Percentiles rank a stretch among this genome's conserved stretches.
phyloP scores from a whole-genome alignment of 2,888 invertebrate species.

The Amiota minor region DNA sequence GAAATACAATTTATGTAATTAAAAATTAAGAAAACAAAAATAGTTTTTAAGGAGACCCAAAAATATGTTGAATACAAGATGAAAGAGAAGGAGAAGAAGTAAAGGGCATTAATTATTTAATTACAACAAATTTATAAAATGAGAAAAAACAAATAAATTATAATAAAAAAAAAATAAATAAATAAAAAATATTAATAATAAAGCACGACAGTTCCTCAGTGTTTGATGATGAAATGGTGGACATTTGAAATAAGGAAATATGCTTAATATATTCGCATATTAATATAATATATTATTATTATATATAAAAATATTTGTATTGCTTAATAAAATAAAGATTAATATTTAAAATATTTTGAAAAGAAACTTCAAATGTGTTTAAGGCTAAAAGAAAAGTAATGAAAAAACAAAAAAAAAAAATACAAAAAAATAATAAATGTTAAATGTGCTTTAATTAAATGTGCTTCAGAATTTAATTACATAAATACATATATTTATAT shows the following conservation, averaged over 20 bases:
- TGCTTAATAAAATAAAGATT: no score
- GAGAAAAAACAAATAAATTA: conserved; percentile 43
- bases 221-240: conserved; percentile 49
- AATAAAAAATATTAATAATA: conserved; percentile 48
- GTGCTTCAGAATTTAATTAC: conserved; percentile 59
- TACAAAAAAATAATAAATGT: conserved; percentile 47
- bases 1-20: conserved; percentile 28
- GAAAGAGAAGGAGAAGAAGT: background rate
- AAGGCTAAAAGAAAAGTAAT: conserved; percentile 25
- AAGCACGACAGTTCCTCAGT: conserved; percentile 69
- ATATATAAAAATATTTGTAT: conserved; percentile 26
- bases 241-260: conserved; percentile 32
- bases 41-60: background rate
- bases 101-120: background rate
- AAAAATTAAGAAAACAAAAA: background rate
- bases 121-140: conserved; percentile 36
- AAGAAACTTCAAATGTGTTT: conserved; percentile 19
- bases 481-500: conserved; percentile 46
- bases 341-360: conserved; percentile 29
- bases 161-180: conserved; percentile 37
- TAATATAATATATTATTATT: background rate
- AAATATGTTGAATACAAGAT: background rate
- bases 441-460: conserved; percentile 71
- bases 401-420: no score
- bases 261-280: conserved; percentile 40